phyloP scores from a whole-genome alignment of 2,888 invertebrate species.

The Latrodectus hesperus region DNA sequence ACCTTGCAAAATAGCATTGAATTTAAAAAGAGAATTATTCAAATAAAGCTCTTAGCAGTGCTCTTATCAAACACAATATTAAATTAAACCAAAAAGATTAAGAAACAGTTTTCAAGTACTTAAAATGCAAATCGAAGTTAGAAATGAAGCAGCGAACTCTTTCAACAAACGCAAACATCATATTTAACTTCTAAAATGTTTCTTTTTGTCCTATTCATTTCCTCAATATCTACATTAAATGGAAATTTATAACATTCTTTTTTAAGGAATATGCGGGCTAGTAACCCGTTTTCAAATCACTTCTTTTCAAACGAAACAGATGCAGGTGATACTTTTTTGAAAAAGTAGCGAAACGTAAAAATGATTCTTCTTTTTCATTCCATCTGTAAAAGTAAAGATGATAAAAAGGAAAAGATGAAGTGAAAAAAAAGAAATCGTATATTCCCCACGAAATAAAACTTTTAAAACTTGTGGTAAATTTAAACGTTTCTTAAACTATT shows the following conservation, averaged over 20 bases:
- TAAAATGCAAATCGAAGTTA: no score
- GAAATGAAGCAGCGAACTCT: no score
- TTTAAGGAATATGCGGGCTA: conserved; percentile 9
- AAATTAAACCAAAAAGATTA: no score
- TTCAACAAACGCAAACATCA: background rate
- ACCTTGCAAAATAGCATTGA: no score
- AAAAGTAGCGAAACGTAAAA: conserved; percentile 39
- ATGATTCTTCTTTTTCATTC: conserved; percentile 11
- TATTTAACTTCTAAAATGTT: background rate
- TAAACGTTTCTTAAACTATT: conserved; percentile 61
- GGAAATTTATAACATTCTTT: conserved; percentile 17
- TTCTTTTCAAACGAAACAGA: conserved; percentile 27
- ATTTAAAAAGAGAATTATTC: no score
- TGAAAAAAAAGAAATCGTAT: background rate
- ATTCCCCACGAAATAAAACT: conserved; percentile 29
- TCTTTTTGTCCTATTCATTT: background rate
- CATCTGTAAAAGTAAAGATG: background rate
- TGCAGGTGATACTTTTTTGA: conserved; percentile 56
- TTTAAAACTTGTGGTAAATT: conserved; percentile 47
- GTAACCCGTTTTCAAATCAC: conserved; percentile 26
- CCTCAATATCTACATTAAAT: background rate
- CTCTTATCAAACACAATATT: no score
- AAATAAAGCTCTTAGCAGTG: no score
- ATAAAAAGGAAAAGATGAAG: conserved; percentile 8
- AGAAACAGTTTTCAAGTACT: no score